These are phyloP conservation scores for Copsychus sechellarum DNA, from an alignment of 2,113 vertebrate species.

Conservation along the genomic window DNA sequence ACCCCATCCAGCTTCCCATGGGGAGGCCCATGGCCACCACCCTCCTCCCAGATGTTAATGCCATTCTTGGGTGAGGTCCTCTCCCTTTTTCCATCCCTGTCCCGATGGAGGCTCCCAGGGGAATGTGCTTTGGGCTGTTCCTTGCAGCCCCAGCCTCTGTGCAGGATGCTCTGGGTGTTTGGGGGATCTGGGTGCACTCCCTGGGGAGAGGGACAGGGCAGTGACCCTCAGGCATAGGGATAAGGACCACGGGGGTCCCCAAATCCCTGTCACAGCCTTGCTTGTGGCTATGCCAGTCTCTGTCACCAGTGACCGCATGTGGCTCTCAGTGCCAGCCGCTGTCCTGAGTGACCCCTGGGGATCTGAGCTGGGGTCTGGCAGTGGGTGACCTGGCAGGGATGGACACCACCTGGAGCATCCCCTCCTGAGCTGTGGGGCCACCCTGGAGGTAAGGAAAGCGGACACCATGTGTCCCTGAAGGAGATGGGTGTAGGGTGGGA, in stretches of 20 bases:
- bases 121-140: neutral
- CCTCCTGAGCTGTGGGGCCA: neutral
- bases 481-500: neutral
- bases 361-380: neutral
- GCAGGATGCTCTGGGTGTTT: neutral
- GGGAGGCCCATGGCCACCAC: rapidly evolving
- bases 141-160: neutral
- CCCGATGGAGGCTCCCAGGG: rapidly evolving
- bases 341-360: neutral
- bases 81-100: rapidly evolving
- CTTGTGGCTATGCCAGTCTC: neutral
- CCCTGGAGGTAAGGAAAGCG: neutral
- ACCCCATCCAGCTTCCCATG: neutral
- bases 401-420: neutral
- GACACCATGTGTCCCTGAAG: rapidly evolving
- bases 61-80: rapidly evolving
- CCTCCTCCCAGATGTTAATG: neutral
- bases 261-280: too few relatives aligned
- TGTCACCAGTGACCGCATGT: neutral
- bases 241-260: neutral
- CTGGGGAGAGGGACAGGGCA: neutral
- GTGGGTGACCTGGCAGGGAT: neutral
- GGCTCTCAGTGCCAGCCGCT: neutral
- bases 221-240: neutral
- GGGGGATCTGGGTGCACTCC: too few relatives aligned